phyloP scores from a whole-genome alignment of 2,797 vertebrate species.

The Bradypodion pumilum region DNA sequence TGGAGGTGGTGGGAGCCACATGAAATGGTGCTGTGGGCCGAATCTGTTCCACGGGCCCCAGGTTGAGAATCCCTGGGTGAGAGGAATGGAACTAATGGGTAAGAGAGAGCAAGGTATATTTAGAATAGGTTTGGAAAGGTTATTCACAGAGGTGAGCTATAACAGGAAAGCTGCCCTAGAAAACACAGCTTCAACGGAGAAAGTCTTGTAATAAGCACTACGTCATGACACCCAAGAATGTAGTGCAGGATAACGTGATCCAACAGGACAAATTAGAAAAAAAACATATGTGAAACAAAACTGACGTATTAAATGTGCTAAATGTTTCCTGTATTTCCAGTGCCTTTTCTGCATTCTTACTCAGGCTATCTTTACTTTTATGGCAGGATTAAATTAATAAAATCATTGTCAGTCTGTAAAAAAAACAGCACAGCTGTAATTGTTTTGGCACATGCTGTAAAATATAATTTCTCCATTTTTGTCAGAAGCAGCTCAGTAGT shows the following conservation, averaged over 20 bases:
- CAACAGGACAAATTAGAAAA: not conserved
- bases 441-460: not conserved
- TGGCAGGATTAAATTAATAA: not conserved
- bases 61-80: too few species aligned
- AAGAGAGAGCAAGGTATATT: conserved; percentile 14
- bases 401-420: not conserved
- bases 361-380: not conserved
- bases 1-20: too few species aligned
- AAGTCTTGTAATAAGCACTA: not conserved
- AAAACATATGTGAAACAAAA: not conserved
- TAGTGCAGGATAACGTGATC: not conserved
- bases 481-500: too few species aligned
- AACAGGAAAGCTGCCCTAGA: conserved; percentile 20
- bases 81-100: conserved; percentile 8
- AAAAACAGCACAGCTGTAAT: not conserved
- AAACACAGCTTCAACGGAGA: conserved; percentile 17
- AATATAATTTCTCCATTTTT: too few species aligned
- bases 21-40: too few species aligned
- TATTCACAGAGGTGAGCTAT: conserved; percentile 21
- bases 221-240: not conserved
- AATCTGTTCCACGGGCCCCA: too few species aligned
- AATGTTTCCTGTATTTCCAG: not conserved
- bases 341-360: not conserved
- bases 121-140: conserved; percentile 19
- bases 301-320: not conserved